Conservation (phyloP, 1,140 invertebrate species). For the Ephestia elutella region DNA sequence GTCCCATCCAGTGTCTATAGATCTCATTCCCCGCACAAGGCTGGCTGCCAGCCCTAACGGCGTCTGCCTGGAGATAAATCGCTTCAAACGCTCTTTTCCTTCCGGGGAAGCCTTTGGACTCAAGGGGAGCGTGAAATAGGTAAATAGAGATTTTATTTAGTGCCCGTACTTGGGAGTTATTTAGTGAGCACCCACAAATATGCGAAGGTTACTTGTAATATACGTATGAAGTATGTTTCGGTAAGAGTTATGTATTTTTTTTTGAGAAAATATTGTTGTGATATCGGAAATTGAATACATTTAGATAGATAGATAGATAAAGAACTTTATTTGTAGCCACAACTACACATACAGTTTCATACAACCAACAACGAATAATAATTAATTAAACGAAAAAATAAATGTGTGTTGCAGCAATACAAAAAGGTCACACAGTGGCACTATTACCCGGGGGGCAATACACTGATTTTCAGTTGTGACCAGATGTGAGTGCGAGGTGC, state of each 20-base stretch:
- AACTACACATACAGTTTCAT: no score
- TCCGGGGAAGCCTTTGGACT: slow-evolving; percentile 4
- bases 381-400: no score
- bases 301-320: no score
- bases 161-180: background rate
- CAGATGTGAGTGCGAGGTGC: no score
- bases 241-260: background rate
- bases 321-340: no score
- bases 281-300: no score
- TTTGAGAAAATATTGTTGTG: no score
- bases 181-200: background rate
- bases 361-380: no score
- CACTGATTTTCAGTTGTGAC: no score
- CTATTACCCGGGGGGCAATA: no score
- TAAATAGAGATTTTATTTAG: slow-evolving; percentile 12
- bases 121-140: slow-evolving; percentile 9
- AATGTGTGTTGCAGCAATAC: no score
- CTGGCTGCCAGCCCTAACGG: background rate
- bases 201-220: background rate
- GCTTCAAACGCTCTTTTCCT: slow-evolving; percentile 8
- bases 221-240: background rate
- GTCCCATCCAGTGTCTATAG: background rate
- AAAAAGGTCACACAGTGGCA: no score
- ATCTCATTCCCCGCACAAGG: background rate
- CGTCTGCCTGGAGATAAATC: slow-evolving; percentile 9